Evolutionary conservation across 2,797 vertebrate genomes (phyloP), one percentile per base, ranked within the genome.

Genomic region (Phoxinus dragarum): DNA sequence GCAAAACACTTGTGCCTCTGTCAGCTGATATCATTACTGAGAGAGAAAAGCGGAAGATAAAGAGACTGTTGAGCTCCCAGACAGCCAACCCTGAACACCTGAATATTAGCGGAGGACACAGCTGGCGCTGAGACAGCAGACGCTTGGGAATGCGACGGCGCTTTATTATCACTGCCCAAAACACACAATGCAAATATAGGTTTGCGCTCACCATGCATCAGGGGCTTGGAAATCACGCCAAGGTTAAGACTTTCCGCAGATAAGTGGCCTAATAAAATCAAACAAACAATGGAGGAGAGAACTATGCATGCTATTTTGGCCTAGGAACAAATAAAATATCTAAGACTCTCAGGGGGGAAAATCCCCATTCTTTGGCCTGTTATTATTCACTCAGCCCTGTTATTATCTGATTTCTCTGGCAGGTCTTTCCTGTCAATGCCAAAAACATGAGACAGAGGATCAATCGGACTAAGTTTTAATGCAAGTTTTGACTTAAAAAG

Each of bases 31-130:
- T 80, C 84, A 85, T 64, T 71, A 71, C 83, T 74, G 68, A 73
- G 78, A 23, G 19, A 6, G 34, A 79, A 73, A 49, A 40, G 3
- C 64, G 21, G 42, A 52, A 85, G 84, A 85, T 85, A 80, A 85
- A 85, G 84, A 85, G 68, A 61, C 34, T 3, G 40, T 77, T 72
- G 75, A 88, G 68, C 68, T 88, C 23, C 76, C 80, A 82, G 85
- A 86, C 79, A 71, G 71, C 38, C 47, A 85, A 40, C 66, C 49
- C 54, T 19, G 27, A 92, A 91, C 91, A 95, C 94, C 94, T 95
- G 93, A 93, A 92, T 88, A 91, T 91, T 90, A 93, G 88, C 88
- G 77, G 78, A 86, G 74, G 89, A 91, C 92, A 94, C 93, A 94
- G 92, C 94, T 95, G 94, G 93, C 93, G 85, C 86, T 88, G 86